Conservation (phyloP, 1,140 invertebrate genomes). For the Arctopsyche grandis region DNA sequence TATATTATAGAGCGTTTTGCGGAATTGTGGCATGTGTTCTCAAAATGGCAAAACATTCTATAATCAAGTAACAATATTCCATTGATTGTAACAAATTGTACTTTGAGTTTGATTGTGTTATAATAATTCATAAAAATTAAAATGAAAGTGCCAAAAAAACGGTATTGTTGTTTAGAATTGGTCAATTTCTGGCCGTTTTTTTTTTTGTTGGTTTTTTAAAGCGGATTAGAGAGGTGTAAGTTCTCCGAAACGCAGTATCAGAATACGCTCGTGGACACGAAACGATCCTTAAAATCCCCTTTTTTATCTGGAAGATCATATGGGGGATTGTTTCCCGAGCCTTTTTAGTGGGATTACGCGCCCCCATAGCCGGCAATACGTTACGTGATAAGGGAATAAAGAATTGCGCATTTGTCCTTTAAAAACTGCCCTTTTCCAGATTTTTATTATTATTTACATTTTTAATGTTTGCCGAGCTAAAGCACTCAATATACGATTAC, state of each 20-base stretch:
- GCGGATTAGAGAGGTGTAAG: neutral
- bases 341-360: conserved; percentile 21
- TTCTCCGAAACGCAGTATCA: neutral
- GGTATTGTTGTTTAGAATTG: no score
- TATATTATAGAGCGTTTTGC: no score
- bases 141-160: no score
- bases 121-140: no score
- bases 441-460: conserved; percentile 3
- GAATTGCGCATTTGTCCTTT: conserved; percentile 22
- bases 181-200: no score
- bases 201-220: neutral
- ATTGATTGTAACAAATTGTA: no score
- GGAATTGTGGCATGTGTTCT: no score
- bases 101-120: no score
- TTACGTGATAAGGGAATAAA: conserved; percentile 29
- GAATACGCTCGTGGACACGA: conserved; percentile 23
- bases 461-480: neutral
- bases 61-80: no score
- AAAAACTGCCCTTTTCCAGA: neutral
- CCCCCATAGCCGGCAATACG: conserved; percentile 9
- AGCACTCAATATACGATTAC: no score
- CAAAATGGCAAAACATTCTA: no score
- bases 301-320: conserved; percentile 28
- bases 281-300: conserved; percentile 24
- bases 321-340: conserved; percentile 9